A percentile compares a stretch with the other conserved stretches of the same genome.
phyloP scores from a whole-genome alignment of 2,888 invertebrate species.

The Stomorhina lunata region DNA sequence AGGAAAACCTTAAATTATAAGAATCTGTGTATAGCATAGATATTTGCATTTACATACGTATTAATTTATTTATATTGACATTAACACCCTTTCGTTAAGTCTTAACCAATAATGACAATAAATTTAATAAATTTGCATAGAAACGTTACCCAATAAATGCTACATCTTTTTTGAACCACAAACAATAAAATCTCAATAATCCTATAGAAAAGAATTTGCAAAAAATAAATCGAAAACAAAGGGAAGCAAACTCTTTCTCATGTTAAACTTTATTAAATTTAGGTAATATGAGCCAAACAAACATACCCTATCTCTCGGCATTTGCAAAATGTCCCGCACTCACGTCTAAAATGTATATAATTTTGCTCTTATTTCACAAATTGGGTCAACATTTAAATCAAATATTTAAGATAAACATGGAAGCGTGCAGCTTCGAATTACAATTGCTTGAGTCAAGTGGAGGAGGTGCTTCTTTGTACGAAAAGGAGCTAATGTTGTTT shows the following conservation, averaged over 20 bases:
- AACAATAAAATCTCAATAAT: background rate
- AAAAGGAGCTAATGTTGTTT: background rate
- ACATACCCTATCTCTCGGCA: background rate
- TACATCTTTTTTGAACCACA: background rate
- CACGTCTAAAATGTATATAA: background rate
- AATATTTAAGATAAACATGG: background rate
- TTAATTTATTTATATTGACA: background rate
- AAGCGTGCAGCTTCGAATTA: constrained; percentile 12
- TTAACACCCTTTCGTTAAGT: background rate
- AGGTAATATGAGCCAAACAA: background rate
- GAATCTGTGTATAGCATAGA: too few species aligned
- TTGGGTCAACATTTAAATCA: constrained; percentile 24
- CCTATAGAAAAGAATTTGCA: background rate
- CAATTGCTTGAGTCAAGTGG: constrained; percentile 6
- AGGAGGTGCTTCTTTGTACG: too few species aligned
- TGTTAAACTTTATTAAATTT: background rate
- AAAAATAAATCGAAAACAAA: background rate
- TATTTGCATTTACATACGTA: too few species aligned
- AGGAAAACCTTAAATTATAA: background rate
- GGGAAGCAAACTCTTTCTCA: too few species aligned
- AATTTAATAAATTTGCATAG: background rate
- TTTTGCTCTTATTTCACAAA: constrained; percentile 10
- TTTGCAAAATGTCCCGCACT: background rate
- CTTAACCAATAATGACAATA: background rate
- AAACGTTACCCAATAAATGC: background rate